Evolutionary conservation across 2,888 invertebrate species (phyloP).

Genomic region (Eulithis testata): DNA sequence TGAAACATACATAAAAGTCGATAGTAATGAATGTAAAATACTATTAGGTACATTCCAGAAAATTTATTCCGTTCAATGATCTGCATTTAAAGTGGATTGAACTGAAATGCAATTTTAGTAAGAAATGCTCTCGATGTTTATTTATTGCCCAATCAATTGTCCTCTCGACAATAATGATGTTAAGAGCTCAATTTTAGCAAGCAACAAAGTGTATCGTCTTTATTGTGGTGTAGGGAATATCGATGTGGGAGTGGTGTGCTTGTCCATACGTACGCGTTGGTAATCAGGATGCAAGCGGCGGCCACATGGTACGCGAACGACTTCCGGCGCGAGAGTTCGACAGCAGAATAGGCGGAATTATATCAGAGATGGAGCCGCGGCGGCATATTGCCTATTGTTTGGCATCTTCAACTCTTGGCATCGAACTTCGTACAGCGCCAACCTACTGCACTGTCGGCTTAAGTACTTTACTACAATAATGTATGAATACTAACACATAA

Average conservation of each 20-base stretch:
- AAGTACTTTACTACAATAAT: slow-evolving; percentile 69
- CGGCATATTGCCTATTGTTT: slow-evolving; percentile 80
- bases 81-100: slow-evolving; percentile 30
- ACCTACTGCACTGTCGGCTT: slow-evolving; percentile 72
- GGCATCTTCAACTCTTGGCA: slow-evolving; percentile 82
- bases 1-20: neutral
- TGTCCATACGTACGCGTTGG: slow-evolving; percentile 9
- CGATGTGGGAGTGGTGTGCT: slow-evolving; percentile 10
- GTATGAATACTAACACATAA: slow-evolving; percentile 73
- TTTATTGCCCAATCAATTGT: slow-evolving; percentile 40
- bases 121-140: slow-evolving; percentile 34
- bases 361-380: slow-evolving; percentile 60
- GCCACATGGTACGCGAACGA: slow-evolving; percentile 59
- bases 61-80: slow-evolving; percentile 17
- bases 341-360: slow-evolving; percentile 69
- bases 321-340: slow-evolving; percentile 71
- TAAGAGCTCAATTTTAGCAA: slow-evolving; percentile 51
- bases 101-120: slow-evolving; percentile 26
- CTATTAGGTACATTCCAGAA: slow-evolving; percentile 3
- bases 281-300: slow-evolving; percentile 26
- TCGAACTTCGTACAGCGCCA: slow-evolving; percentile 62
- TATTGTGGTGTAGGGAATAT: slow-evolving; percentile 30
- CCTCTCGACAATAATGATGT: slow-evolving; percentile 40
- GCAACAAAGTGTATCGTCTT: slow-evolving; percentile 47
- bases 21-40: neutral